These are phyloP conservation scores for Drosophila nebulosa DNA, from an alignment of 1,140 invertebrate species.

Conservation along the genomic window DNA sequence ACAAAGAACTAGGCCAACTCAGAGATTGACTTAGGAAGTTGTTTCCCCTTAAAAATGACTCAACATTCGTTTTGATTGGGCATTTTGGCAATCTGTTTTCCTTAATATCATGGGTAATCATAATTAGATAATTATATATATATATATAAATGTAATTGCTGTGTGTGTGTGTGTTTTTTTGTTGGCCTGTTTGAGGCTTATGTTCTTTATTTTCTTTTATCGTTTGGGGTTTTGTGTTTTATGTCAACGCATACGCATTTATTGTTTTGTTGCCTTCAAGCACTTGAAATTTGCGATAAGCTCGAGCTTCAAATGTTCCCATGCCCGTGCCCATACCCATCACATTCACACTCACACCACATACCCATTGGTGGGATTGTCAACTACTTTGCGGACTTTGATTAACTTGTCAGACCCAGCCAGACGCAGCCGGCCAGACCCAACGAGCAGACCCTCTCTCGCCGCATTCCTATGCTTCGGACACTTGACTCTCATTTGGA, in stretches of 20 bases:
- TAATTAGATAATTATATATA: neutral
- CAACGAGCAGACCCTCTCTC: neutral
- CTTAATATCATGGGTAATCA: neutral
- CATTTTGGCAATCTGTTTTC: neutral
- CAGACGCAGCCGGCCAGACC: neutral
- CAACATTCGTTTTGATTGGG: too few relatives aligned
- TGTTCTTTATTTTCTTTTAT: constrained; percentile 28
- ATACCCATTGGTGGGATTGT: neutral
- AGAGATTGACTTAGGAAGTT: too few relatives aligned
- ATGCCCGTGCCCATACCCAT: too few relatives aligned
- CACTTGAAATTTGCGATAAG: constrained; percentile 41
- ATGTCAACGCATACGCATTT: constrained; percentile 18
- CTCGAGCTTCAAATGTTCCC: constrained; percentile 25
- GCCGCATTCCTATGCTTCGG: neutral
- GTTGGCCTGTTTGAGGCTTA: constrained; percentile 28
- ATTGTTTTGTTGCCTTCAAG: constrained; percentile 21
- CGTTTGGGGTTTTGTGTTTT: constrained; percentile 27
- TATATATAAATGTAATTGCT: neutral
- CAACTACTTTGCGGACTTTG: constrained; percentile 21
- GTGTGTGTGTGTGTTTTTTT: neutral
- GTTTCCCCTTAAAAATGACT: too few relatives aligned
- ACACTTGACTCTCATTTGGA: neutral
- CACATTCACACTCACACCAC: neutral
- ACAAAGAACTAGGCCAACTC: too few relatives aligned
- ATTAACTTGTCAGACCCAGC: constrained; percentile 24